Conservation (phyloP, 2,797 vertebrate species). For the Yasuhikotakia modesta region DNA sequence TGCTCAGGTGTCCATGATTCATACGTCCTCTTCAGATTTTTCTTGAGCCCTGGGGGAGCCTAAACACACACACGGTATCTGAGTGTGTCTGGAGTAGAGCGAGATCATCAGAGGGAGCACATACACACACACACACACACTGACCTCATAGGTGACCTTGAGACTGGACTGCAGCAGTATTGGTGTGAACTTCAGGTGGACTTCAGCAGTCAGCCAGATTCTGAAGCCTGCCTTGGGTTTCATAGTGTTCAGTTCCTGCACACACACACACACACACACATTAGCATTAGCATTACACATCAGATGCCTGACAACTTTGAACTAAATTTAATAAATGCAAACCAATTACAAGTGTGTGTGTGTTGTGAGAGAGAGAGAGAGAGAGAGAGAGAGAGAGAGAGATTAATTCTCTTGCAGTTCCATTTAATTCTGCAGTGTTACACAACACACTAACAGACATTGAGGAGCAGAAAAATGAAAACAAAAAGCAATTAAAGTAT, state of each 20-base stretch:
- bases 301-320: neutral
- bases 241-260: slow-evolving; percentile 88
- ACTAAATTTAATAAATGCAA: slow-evolving; percentile 27
- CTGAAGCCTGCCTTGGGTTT: slow-evolving; percentile 90
- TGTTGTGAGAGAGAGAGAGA: too few relatives aligned
- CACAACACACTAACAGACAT: too few relatives aligned
- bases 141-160: slow-evolving; percentile 96
- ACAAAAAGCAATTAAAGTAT: slow-evolving; percentile 34
- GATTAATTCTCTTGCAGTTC: slow-evolving; percentile 8
- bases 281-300: neutral
- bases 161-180: slow-evolving; percentile 94
- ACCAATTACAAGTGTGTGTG: slow-evolving; percentile 3
- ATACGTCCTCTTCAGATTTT: slow-evolving; percentile 93
- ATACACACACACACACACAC: slow-evolving; percentile 1
- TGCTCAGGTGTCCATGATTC: slow-evolving; percentile 95
- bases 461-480: slow-evolving; percentile 17
- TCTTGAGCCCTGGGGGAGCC: slow-evolving; percentile 96
- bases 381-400: too few relatives aligned
- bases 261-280: slow-evolving; percentile 17
- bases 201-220: slow-evolving; percentile 95
- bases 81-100: neutral
- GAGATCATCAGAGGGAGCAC: neutral
- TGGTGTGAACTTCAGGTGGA: slow-evolving; percentile 88
- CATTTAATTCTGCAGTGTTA: neutral
- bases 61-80: slow-evolving; percentile 62